Evolutionary conservation across 2,797 vertebrate genomes (phyloP), one percentile per base, ranked within the genome.

Genomic region (Hafferia zeledoni): DNA sequence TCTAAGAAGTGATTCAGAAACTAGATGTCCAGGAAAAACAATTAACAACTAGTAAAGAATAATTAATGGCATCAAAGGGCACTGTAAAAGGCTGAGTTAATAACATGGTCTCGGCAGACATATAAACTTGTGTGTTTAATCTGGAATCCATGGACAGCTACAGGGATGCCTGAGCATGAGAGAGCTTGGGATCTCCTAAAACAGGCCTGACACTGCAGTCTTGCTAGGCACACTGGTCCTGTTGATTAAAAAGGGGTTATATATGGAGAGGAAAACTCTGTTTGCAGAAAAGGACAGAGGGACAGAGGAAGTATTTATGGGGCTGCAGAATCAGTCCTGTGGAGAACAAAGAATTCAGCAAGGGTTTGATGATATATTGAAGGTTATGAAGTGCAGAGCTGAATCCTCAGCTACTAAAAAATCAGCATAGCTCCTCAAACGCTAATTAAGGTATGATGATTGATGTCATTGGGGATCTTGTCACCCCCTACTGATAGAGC

Each of bases 1-100:
- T 41, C 50, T 79, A 63, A 90, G 83, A 93, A 69, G 68, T 65
- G 47, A 77, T 39, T 67, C 3, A 9, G 78, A 93, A 95, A 88
- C 82, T 86, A 67, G 31, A 91, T 93, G 68, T 80, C 76, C 37
- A 10, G 84, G 67, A 91, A 94, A 96, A 97, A 96, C 94, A 95
- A 93, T 96, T 96, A 97, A 92, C 94, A 94, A 84, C 93, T 96
- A 95, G 89, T 96, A 96, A 97, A 96, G 93, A 87, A 93, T 96
- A 96, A 96, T 97, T 95, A 96, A 95, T 72, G 11, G 89, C 94
- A 95, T 97, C 95, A 96, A 93, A 95, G 93, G 91, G 91, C 47
- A 16, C 63, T 47, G 61, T 97, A 95, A 97, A 96, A 96, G 90
- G 37, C 78, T 77, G 87, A 96, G 94, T 96, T 97, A 97, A 96